Evolutionary conservation across 2,113 vertebrate species (phyloP), one percentile per base, ranked within the genome.

Genomic region (Anser brachyrhynchus): DNA sequence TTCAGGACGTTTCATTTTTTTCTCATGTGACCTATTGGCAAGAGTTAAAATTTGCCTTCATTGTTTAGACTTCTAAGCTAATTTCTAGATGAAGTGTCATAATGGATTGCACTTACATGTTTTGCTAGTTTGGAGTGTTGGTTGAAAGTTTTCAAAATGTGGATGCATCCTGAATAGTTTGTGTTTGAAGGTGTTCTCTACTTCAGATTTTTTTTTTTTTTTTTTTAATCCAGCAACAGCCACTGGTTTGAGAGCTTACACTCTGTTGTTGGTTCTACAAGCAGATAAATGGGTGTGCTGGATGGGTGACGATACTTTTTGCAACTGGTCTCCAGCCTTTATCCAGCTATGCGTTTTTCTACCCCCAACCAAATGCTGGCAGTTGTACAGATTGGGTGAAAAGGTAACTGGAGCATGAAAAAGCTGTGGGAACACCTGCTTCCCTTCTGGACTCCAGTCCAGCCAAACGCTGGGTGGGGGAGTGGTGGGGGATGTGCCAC

Each of bases 391-490:
- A 25, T 5, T 29, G 25, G 10, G 6, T 64, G 33, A 65, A 70
- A 82, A 69, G 23, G 49, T 62, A 49, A 19, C 26, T 61, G 17
- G 8, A 46, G 26, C 44, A 41, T 66, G 26, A 55, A n/a, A 21
- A 57, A 66, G 17, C 14, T 23, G 35, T 81, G 28, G 41, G 41
- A 18, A 13, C 22, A 64, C n/a, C 49, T 52, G 23, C 9, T 17
- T 78, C 33, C 12, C 5, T 33, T 11, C 49, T 37, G 33, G 14
- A 33, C 22, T 65, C 26, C n/a, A 13, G 39, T 33, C n/a, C 29
- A 51, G 22, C 31, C 2, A 0, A 25, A 9, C 28, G 25, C 6
- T 0, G 1, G 10, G 16, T 55, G 21, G 29, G 59, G 29, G n/a
- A 79, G 8, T 25, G 3, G 19, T 26, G 22, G 26, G 29, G 29